Base-by-base conservation (phyloP, 2,113 vertebrate genomes). In the Colistium nudipinnis region DNA sequence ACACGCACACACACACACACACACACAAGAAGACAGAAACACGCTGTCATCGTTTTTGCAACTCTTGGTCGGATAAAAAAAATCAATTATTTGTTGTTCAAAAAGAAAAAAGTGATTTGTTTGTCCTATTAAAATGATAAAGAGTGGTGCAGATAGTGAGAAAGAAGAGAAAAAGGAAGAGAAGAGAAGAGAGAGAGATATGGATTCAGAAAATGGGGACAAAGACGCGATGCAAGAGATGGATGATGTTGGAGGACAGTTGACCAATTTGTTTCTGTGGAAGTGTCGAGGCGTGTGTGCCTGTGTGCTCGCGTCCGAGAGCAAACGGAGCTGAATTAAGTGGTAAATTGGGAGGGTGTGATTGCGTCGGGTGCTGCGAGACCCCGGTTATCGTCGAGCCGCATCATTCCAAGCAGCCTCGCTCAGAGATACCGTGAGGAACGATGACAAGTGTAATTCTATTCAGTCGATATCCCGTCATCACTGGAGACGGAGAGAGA, bases 111-210 rank as follows among this genome's bases (percentile, higher is more conserved):
- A 80, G 56, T 74, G 38, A 78, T 79, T 79, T 80, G 79, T 85
- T 85, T n/a, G n/a, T n/a, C 70, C 81, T 86, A 76, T 79, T 77
- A 78, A 68, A 73, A 76, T 82, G 78, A 84, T 78, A 65, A 81
- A 84, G 79, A 51, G 72, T 65, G 74, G 66, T 54, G 24, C 24
- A 22, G 41, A 16, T 47, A 51, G 25, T 65, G 54, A 11, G 27
- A 48, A 67, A 41, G 38, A 47, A 52, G 48, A 22, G 24, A 59
- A 52, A 14, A 43, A 12, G n/a, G 8, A 48, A 4, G 33, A 43
- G 24, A 53, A 14, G 17, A 36, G 30, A 54, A 56, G 8, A 43
- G 36, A 67, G 20, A 39, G 13, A 54, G 19, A 43, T 31, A 45
- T 7, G 5, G 16, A n/a, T 31, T 25, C 27, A 25, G 27, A 56